Percentiles rank a stretch among this genome's conserved stretches.
Conservation (phyloP, 2,888 invertebrate genomes). For the Drepana falcataria region DNA sequence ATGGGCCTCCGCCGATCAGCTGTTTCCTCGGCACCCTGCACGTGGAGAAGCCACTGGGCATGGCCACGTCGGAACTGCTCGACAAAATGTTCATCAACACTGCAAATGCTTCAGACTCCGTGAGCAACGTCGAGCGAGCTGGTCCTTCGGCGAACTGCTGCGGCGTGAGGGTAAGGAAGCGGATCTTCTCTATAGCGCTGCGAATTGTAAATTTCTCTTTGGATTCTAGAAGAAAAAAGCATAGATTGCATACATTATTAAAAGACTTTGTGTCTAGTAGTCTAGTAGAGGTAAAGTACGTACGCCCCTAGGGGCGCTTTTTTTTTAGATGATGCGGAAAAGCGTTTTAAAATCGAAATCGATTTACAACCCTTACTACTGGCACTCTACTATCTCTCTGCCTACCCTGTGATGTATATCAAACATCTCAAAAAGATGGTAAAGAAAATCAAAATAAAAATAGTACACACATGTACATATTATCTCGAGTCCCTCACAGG, state of each 20-base stretch:
- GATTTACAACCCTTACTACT: no score
- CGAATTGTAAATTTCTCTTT: conserved; percentile 71
- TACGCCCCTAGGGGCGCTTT: no score
- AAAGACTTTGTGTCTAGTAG: background rate
- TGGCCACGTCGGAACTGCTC: conserved; percentile 80
- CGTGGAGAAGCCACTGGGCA: conserved; percentile 86
- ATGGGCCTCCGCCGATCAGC: conserved; percentile 46
- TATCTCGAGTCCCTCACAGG: no score
- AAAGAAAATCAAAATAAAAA: no score
- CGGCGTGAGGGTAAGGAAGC: conserved; percentile 88
- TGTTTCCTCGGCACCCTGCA: conserved; percentile 69
- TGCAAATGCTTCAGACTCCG: conserved; percentile 87
- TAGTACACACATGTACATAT: no score
- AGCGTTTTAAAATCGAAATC: no score
- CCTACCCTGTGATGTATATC: no score
- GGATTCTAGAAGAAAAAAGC: conserved; percentile 23
- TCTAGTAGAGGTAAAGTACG: no score
- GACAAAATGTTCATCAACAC: conserved; percentile 91
- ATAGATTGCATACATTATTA: background rate
- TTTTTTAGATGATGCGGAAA: no score
- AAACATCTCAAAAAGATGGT: no score
- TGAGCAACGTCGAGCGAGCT: conserved; percentile 84
- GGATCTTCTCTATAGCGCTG: conserved; percentile 85
- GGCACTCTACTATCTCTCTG: no score
- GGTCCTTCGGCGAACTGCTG: conserved; percentile 92